phyloP scores from a whole-genome alignment of 2,797 vertebrate genomes.

The Paedocypris micromegethes region DNA sequence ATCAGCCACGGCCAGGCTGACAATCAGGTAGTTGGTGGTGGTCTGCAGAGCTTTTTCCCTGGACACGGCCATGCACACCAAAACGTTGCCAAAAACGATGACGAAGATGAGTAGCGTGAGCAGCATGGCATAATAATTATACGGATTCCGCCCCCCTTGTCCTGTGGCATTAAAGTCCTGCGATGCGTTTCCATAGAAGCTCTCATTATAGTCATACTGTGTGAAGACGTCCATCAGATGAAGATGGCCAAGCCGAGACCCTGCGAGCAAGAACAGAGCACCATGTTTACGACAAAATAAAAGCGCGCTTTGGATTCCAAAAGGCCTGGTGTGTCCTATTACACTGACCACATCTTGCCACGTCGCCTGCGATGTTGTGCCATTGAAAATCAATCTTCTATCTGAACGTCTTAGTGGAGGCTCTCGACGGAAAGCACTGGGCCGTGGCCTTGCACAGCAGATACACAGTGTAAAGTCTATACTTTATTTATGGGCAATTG shows the following conservation, averaged over 20 bases:
- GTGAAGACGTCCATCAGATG: conserved; percentile 90
- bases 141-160: conserved; percentile 69
- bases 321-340: neutral
- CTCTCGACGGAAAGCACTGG: conserved; percentile 50
- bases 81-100: conserved; percentile 94
- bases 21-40: conserved; percentile 98
- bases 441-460: conserved; percentile 53
- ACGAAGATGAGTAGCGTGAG: conserved; percentile 94
- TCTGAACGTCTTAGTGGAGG: conserved; percentile 31
- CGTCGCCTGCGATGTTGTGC: neutral
- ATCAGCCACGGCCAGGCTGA: conserved; percentile 93
- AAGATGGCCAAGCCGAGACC: conserved; percentile 60
- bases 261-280: conserved; percentile 47
- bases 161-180: conserved; percentile 74
- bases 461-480: conserved; percentile 58
- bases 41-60: conserved; percentile 94
- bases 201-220: conserved; percentile 83
- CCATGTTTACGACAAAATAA: neutral
- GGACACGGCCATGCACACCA: conserved; percentile 97
- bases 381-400: conserved; percentile 7
- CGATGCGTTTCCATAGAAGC: conserved; percentile 76
- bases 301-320: neutral
- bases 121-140: conserved; percentile 97
- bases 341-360: neutral
- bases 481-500: conserved; percentile 52